phyloP scores from a whole-genome alignment of 2,113 vertebrate species.

The Pseudolaguvia tuberculata region DNA sequence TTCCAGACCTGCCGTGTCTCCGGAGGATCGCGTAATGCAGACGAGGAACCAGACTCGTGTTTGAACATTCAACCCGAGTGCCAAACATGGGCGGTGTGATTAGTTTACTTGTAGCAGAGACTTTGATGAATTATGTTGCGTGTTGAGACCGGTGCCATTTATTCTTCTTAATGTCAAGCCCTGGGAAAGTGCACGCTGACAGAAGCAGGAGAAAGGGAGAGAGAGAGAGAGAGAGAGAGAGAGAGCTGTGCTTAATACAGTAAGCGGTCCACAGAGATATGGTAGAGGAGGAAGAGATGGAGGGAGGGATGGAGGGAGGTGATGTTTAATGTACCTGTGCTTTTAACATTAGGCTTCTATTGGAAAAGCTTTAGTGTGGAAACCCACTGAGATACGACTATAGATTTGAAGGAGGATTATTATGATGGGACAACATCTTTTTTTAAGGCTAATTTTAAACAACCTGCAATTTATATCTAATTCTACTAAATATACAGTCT shows the following conservation, averaged over 20 bases:
- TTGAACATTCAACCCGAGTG: conserved; percentile 49
- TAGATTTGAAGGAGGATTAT: not conserved
- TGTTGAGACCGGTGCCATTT: conserved; percentile 46
- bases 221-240: conserved; percentile 20
- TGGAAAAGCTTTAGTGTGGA: not conserved
- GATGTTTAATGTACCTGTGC: not conserved
- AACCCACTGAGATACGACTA: not conserved
- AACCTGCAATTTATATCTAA: too few relatives aligned
- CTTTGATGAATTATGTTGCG: conserved; percentile 52
- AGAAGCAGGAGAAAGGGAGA: conserved; percentile 34
- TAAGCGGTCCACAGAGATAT: conserved; percentile 30
- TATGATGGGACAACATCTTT: not conserved
- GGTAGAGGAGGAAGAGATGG: not conserved
- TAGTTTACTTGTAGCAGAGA: conserved; percentile 43
- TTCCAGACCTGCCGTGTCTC: conserved; percentile 14
- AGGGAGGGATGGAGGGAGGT: not conserved
- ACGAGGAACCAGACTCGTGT: conserved; percentile 34
- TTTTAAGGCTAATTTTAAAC: too few relatives aligned
- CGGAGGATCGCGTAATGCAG: conserved; percentile 26
- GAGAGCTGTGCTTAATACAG: conserved; percentile 38
- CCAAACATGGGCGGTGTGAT: conserved; percentile 22
- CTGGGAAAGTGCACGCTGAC: conserved; percentile 46
- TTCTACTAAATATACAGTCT: too few relatives aligned
- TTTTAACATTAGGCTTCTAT: not conserved
- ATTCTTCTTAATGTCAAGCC: conserved; percentile 51